Conservation (phyloP, 2,797 vertebrate species). For the Sebastes iracundus region DNA sequence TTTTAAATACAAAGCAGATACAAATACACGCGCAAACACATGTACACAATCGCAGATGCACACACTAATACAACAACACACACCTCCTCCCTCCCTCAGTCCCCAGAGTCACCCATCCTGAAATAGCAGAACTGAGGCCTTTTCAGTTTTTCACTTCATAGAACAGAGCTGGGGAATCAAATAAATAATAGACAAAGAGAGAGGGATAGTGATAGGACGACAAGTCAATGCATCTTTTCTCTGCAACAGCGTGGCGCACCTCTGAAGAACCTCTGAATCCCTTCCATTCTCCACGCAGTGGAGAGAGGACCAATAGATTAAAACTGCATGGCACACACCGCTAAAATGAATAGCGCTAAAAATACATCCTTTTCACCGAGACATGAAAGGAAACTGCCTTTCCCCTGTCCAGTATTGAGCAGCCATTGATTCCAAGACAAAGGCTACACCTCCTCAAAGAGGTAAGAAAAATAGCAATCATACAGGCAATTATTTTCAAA, state of each 20-base stretch:
- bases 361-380: slow-evolving; percentile 82
- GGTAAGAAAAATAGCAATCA: slow-evolving; percentile 85
- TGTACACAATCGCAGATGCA: slow-evolving; percentile 35
- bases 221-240: slow-evolving; percentile 79
- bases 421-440: slow-evolving; percentile 85
- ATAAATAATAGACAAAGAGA: slow-evolving; percentile 81
- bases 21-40: slow-evolving; percentile 8
- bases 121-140: slow-evolving; percentile 77
- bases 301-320: slow-evolving; percentile 80
- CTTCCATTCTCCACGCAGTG: slow-evolving; percentile 68
- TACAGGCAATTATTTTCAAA: slow-evolving; percentile 86
- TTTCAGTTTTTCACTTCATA: slow-evolving; percentile 79
- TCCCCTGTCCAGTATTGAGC: slow-evolving; percentile 83
- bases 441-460: slow-evolving; percentile 85
- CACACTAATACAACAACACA: slow-evolving; percentile 26
- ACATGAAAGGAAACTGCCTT: slow-evolving; percentile 85
- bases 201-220: slow-evolving; percentile 76
- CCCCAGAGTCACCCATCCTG: slow-evolving; percentile 68
- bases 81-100: slow-evolving; percentile 37
- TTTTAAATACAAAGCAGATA: slow-evolving; percentile 43
- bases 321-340: slow-evolving; percentile 80
- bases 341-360: slow-evolving; percentile 82
- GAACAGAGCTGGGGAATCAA: slow-evolving; percentile 73
- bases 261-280: slow-evolving; percentile 76
- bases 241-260: slow-evolving; percentile 68